Evolutionary conservation across 30 jellyfish, hydroid and myxozoan genomes (phyloP).

Genomic region (Haliclystus octoradiatus): DNA sequence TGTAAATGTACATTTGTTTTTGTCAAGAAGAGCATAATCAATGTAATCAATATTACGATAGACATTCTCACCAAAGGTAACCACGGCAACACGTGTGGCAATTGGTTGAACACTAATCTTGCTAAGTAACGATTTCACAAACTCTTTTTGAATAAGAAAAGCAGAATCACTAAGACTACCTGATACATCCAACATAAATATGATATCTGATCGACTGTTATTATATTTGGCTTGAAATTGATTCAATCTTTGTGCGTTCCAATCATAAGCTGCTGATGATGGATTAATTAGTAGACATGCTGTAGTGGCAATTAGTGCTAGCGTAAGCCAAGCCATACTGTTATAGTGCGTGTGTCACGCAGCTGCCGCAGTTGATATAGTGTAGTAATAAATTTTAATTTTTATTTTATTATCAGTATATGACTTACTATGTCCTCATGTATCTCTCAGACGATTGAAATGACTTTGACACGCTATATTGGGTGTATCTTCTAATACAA

Average conservation of each 20-base stretch:
- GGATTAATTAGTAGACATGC: background rate
- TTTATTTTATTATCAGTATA: slow-evolving; percentile 2
- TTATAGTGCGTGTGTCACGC: slow-evolving; percentile 22
- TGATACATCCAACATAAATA: slow-evolving; percentile 73
- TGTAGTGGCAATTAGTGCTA: slow-evolving; percentile 4
- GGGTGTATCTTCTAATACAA: background rate
- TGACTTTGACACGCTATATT: background rate
- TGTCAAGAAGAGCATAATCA: slow-evolving; percentile 44
- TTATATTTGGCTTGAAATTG: slow-evolving; percentile 79
- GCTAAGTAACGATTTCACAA: slow-evolving; percentile 65
- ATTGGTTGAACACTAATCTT: slow-evolving; percentile 87
- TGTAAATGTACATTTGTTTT: slow-evolving; percentile 73
- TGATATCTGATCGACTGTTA: slow-evolving; percentile 80
- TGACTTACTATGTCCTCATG: background rate
- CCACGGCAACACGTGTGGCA: slow-evolving; percentile 77
- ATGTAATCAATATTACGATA: slow-evolving; percentile 57
- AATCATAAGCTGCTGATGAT: slow-evolving; percentile 10
- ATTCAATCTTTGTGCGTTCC: slow-evolving; percentile 62
- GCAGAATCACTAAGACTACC: slow-evolving; percentile 70
- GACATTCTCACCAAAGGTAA: slow-evolving; percentile 43
- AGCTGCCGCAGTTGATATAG: slow-evolving; percentile 10
- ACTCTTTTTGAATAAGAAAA: slow-evolving; percentile 61
- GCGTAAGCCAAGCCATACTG: slow-evolving; percentile 12
- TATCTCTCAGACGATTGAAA: too few species aligned
- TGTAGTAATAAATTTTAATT: background rate